Percentiles rank a stretch among this genome's conserved stretches.
phyloP scores from a whole-genome alignment of 2,888 invertebrate species.

The Galeruca laticollis region DNA sequence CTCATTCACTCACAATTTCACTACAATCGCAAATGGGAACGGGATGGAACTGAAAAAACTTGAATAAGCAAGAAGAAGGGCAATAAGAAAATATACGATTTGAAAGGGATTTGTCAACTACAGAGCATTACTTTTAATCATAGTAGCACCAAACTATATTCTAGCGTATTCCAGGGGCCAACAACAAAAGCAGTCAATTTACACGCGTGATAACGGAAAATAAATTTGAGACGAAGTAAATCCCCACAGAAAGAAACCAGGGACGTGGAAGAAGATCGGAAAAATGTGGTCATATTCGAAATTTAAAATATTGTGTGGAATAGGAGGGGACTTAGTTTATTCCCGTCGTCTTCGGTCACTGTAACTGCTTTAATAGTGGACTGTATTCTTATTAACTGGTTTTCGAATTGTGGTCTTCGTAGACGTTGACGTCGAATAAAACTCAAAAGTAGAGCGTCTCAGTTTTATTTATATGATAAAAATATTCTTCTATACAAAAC shows the following conservation, averaged over 20 bases:
- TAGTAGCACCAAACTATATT: conserved; percentile 31
- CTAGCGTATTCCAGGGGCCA: conserved; percentile 12
- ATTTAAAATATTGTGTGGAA: no score
- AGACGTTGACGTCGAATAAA: no score
- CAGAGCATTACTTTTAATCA: conserved; percentile 34
- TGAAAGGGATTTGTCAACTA: conserved; percentile 15
- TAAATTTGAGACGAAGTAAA: conserved; percentile 47
- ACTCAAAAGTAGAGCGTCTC: no score
- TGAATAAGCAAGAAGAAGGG: conserved; percentile 1
- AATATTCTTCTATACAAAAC: no score
- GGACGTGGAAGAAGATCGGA: not conserved
- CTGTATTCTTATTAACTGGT: no score
- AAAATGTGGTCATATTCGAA: not conserved
- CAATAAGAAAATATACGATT: conserved; percentile 5
- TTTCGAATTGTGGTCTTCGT: no score
- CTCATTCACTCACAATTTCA: not conserved
- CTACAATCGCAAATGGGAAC: conserved; percentile 15
- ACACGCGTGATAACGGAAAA: conserved; percentile 50
- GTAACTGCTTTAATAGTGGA: no score
- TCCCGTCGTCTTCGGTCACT: not conserved
- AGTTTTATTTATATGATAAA: no score
- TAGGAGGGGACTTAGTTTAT: not conserved
- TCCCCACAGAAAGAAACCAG: conserved; percentile 37
- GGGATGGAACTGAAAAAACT: not conserved
- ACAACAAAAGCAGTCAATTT: conserved; percentile 52